phyloP scores from a whole-genome alignment of 2,888 invertebrate genomes.

The Ditula angustiorana region DNA sequence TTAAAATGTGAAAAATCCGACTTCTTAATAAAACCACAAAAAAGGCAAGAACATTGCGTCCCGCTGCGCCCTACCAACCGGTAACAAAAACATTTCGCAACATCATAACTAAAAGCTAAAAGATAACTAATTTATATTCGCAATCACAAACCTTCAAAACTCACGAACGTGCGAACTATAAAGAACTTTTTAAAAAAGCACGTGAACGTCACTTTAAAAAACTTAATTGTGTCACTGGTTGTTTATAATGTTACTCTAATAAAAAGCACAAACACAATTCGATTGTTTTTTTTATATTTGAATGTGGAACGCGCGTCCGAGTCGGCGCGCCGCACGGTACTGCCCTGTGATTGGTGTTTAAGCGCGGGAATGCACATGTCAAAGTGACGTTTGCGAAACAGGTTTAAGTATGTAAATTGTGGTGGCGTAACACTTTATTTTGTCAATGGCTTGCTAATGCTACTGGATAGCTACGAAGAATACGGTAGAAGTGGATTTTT shows the following conservation, averaged over 20 bases:
- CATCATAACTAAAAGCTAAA: conserved; percentile 53
- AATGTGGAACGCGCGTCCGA: conserved; percentile 59
- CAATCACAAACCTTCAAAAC: conserved; percentile 58
- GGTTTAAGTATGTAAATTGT: conserved; percentile 30
- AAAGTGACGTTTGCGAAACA: conserved; percentile 31
- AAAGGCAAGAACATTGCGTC: conserved; percentile 33
- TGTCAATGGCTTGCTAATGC: conserved; percentile 2
- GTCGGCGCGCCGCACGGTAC: conserved; percentile 63
- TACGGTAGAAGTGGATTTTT: too few species aligned
- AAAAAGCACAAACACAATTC: conserved; percentile 1
- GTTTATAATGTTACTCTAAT: not conserved
- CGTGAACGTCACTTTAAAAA: conserved; percentile 31
- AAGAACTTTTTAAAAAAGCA: conserved; percentile 36
- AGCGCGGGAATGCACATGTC: conserved; percentile 72
- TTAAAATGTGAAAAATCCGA: too few species aligned
- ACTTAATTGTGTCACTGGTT: conserved; percentile 40
- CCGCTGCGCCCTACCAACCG: conserved; percentile 34
- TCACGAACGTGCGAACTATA: conserved; percentile 37
- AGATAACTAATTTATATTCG: too few species aligned
- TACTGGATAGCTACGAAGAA: too few species aligned
- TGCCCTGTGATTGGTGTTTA: conserved; percentile 65
- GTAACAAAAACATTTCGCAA: conserved; percentile 64
- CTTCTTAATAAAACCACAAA: conserved; percentile 31
- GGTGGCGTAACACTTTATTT: conserved; percentile 12
- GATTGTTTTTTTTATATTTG: conserved; percentile 17